Evolutionary conservation across 1,140 invertebrate species (phyloP), one percentile per base, ranked within the genome.

Genomic region (Plectrocnemia conspersa): DNA sequence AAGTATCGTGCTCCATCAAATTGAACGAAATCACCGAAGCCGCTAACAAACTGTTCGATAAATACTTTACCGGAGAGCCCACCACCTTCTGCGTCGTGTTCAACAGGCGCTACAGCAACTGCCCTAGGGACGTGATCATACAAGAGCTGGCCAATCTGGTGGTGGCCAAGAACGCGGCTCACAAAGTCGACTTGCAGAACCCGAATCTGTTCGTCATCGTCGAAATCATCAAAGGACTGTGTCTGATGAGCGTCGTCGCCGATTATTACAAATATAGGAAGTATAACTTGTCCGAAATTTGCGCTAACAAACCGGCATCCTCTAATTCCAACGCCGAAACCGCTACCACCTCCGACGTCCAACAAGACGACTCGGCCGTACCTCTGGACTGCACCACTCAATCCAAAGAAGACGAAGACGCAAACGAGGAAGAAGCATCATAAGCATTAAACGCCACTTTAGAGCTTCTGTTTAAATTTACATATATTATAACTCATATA

Each of bases 71-170:
- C 5, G 76, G 82, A 48, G 79, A 84, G 47, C 73, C 81, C 15
- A 83, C 80, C 54, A 86, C 84, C 19, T 94, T 85, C 76, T 79
- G 81, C 27, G 83, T 94, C 52, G 74, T 88, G 15, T 86, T 86
- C 62, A 94, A 91, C 67, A 82, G 83, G 58, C 80, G 91, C 40
- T 88, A 86, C 62, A 94, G 91, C 64, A 85, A 81, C 63, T 73
- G 92, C 10, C 75, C 80, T 21, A 75, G 85, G 54, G 81, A 83
- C 33, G 75, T 83, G 35, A 69, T 91, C 1, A 89, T 91, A 25
- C 77, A 82, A 58, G 73, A 80, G 58, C 64, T 91, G 9, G 88
- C 86, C 1, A 78, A 81, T 2, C 65, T 88, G 53, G 81, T 91
- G 36, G 66, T 72, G 10, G 68, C 79, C 19, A 83, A 82, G 61